phyloP scores from a whole-genome alignment of 2,888 invertebrate species.

The Lasioglossum figueresi region DNA sequence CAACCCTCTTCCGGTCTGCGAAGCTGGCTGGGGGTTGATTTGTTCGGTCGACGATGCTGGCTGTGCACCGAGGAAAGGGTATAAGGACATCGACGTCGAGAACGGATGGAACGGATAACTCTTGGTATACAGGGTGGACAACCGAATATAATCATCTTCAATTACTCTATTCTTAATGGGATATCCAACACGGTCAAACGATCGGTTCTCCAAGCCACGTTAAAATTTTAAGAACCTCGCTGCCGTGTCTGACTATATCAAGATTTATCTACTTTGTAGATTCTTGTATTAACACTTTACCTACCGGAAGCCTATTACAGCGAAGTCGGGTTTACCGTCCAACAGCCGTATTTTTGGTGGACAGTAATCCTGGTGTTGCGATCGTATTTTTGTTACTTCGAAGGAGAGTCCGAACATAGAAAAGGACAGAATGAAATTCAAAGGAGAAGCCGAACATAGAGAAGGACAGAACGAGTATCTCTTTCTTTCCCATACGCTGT shows the following conservation, averaged over 20 bases:
- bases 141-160: background rate
- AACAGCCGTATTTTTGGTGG: no score
- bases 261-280: background rate
- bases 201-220: no score
- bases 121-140: background rate
- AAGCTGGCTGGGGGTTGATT: constrained; percentile 53
- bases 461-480: no score
- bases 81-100: constrained; percentile 42
- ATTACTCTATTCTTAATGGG: background rate
- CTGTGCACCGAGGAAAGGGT: constrained; percentile 39
- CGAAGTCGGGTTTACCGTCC: no score
- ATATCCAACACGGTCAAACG: background rate
- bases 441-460: no score
- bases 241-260: background rate
- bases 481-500: no score
- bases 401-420: no score
- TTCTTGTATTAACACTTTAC: no score
- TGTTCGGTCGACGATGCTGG: constrained; percentile 51
- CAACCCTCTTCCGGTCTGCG: constrained; percentile 72
- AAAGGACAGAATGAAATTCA: no score
- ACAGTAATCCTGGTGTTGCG: no score
- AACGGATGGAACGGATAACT: constrained; percentile 35
- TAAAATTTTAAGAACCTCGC: background rate
- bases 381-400: no score
- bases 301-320: no score